A percentile compares a stretch with the other conserved stretches of the same genome.
phyloP scores from a whole-genome alignment of 2,113 vertebrate genomes.

The Albula goreensis region DNA sequence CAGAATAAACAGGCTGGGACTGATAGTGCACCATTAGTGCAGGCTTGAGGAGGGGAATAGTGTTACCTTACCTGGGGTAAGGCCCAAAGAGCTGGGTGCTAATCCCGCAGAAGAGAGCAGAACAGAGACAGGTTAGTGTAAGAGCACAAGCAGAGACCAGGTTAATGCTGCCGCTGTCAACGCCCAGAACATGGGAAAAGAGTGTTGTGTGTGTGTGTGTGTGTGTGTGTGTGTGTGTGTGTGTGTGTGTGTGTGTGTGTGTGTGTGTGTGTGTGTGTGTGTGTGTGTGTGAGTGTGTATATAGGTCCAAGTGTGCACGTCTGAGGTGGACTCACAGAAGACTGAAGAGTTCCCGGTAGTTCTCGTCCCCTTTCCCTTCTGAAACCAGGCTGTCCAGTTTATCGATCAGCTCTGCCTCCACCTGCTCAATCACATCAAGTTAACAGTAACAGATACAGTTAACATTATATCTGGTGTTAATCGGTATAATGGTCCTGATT shows the following conservation, averaged over 20 bases:
- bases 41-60: slow-evolving; percentile 33
- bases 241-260: neutral
- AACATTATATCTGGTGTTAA: too few relatives aligned
- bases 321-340: slow-evolving; percentile 80
- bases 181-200: slow-evolving; percentile 2
- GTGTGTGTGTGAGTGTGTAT: too few relatives aligned
- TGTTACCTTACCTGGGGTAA: slow-evolving; percentile 90
- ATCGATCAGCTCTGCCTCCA: slow-evolving; percentile 95
- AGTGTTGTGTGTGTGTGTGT: neutral
- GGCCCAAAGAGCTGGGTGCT: slow-evolving; percentile 99
- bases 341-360: slow-evolving; percentile 95
- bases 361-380: slow-evolving; percentile 96
- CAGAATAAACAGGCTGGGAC: too few relatives aligned
- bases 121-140: slow-evolving; percentile 60
- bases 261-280: neutral
- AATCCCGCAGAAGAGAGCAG: slow-evolving; percentile 82
- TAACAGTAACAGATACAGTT: neutral
- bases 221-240: slow-evolving; percentile 13
- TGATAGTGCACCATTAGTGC: slow-evolving; percentile 27
- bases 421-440: slow-evolving; percentile 61
- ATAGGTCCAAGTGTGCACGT: neutral
- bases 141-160: slow-evolving; percentile 28
- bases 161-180: slow-evolving; percentile 32
- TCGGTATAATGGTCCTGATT: too few relatives aligned
- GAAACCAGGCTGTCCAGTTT: slow-evolving; percentile 97